Evolutionary conservation across 2,888 invertebrate species (phyloP), one percentile per base, ranked within the genome.

Genomic region (Hermaeophaga mercurialis): DNA sequence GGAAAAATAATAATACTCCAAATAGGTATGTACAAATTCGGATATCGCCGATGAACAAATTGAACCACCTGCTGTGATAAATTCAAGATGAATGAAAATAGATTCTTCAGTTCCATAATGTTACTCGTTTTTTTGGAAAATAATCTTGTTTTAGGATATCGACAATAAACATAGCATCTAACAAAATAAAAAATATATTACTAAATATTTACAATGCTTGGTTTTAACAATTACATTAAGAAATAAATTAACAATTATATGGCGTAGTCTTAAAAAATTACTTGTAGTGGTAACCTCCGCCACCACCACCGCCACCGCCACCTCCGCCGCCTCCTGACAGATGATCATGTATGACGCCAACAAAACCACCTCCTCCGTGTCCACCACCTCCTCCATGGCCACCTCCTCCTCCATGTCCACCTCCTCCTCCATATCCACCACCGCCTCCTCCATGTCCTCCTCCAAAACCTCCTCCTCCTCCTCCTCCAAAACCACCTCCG

Each of bases 291-390:
- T 58, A 44, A 22, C 57, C 47, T 8, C 45, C 56, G 22, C 58
- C 47, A 5, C 52, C 53, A 22, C 50, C 52, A 5, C 48, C 57
- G 47, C 59, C 54, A 22, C 22, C 22, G 6, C 22, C 31, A 11
- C 36, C 36, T 36, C 36, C 33, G 2, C 33, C 28, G 9, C 3
- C 4, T 28, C 28, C 28, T 28, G 6, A 5, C 2, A 3, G 6
- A 28, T 28, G 28, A 28, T 22, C 22, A 22, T n/a, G n/a, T n/a
- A n/a, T n/a, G n/a, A n/a, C n/a, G n/a, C n/a, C n/a, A n/a, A n/a
- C n/a, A n/a, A n/a, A n/a, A n/a, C 22, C 22, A 5, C 22, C 22
- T 22, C 28, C 28, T 28, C 28, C 28, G 9, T 28, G 28, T n/a
- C 28, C 28, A n/a, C 28, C 9, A 6, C 28, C 28, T 8, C 22